A percentile compares a stretch with the other conserved stretches of the same genome.
phyloP scores from a whole-genome alignment of 2,797 vertebrate species.

The Syngnathus rostellatus region DNA sequence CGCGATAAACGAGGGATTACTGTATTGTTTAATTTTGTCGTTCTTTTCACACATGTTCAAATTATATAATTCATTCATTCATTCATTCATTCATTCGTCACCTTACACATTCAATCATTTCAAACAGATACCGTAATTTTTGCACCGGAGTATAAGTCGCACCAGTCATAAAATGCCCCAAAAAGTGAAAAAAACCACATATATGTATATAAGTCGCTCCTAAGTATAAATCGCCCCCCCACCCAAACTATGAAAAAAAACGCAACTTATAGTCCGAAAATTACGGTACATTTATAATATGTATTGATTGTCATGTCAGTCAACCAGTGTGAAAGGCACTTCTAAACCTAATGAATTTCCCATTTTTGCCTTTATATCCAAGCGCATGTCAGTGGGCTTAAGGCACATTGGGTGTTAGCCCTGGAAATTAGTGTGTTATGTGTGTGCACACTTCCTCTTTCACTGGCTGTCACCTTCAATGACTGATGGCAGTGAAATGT shows the following conservation, averaged over 20 bases:
- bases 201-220: too few species aligned
- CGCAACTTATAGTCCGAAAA: too few species aligned
- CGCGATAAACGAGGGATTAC: too few species aligned
- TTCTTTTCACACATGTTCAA: too few species aligned
- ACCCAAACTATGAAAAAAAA: too few species aligned
- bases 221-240: too few species aligned
- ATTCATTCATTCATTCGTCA: neutral
- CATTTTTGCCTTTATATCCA: neutral
- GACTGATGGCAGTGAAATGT: slow-evolving; percentile 20
- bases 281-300: too few species aligned
- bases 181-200: too few species aligned
- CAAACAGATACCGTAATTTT: neutral
- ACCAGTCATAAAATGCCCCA: too few species aligned
- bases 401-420: slow-evolving; percentile 3
- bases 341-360: neutral
- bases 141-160: too few species aligned
- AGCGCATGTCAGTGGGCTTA: slow-evolving; percentile 16
- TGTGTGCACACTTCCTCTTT: slow-evolving; percentile 21
- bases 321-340: neutral
- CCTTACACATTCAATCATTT: neutral
- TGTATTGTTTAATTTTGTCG: too few species aligned
- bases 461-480: slow-evolving; percentile 22
- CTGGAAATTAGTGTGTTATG: slow-evolving; percentile 28
- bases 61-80: too few species aligned
- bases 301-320: neutral